Base-by-base conservation (phyloP, 2,888 invertebrate species). In the Dromius quadrimaculatus region DNA sequence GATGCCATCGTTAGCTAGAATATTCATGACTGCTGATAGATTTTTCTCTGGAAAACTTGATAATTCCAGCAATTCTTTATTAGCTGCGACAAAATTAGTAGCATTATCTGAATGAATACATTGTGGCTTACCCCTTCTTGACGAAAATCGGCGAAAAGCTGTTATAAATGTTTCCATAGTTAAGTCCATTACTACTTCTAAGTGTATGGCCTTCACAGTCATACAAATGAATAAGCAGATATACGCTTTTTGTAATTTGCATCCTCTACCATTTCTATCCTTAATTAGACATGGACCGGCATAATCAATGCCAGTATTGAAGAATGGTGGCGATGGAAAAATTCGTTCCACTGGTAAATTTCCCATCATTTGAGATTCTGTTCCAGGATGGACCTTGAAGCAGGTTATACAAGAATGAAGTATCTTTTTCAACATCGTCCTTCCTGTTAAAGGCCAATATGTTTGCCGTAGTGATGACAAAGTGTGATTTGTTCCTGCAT, bases 71-170 rank as follows among this genome's bases (percentile, higher is more conserved):
- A 73, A 38, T 59, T 73, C 72, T 6, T 59, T 72, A 13, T 50
- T 63, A n/a, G 73, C 73, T 2, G 73, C 75, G 5, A 74, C 72
- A 38, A 76, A 76, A 22, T 71, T 73, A 8, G 57, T 71, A 19
- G 64, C 74, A 57, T 74, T 73, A 45, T 73, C 72, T n/a, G 63
- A 70, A 32, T 72, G 66, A 2, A 74, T 62, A 8, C 43, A n/a
- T 15, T 65, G 9, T 3, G 71, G 71, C 22, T 45, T 71, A 28
- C 74, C 71, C 11, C 74, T 11, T 28, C 72, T 13, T 8, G 72
- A 47, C 1, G 65, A 32, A 64, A 74, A 73, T 20, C 73, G 19
- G 17, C 61, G 57, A 13, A 74, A 45, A 2, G 47, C 20, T 13
- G 61, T 11, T 19, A 73, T 6, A 36, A 74, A 73, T n/a, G 54